Evolutionary conservation across 2,113 vertebrate species (phyloP), one percentile per base, ranked within the genome.

Genomic region (Lamprotornis superbus): DNA sequence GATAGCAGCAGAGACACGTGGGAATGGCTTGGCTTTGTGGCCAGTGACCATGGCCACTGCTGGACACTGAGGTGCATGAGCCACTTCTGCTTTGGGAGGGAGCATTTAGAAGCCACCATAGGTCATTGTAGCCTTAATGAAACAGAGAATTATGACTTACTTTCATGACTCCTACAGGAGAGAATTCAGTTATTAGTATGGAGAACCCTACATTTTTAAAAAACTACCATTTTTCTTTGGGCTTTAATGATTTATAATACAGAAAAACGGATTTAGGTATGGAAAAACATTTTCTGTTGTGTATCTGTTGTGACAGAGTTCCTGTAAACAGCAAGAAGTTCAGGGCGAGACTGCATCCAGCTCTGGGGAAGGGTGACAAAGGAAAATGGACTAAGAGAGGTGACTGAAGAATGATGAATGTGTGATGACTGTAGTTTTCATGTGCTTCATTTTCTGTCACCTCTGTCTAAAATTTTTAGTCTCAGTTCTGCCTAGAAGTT

Each of bases 151-250:
- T 60, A 19, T 14, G 1, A 14, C 20, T 59, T 37, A 22, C 35
- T 91, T 69, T 23, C 7, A 5, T 2, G 3, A 59, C 56, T 80
- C 23, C 0, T 2, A 55, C 40, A 60, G 24, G n/a, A 65, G 5
- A 24, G 11, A 69, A 12, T 74, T 73, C 3, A 2, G 11, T 28
- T 83, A 8, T 10, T 50, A 33, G 23, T 23, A 28, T 50, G 15
- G 46, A 65, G 27, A 61, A 5, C 5, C 7, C 7, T 60, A 1
- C 21, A 9, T 56, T 59, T 76, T 2, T 37, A 64, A 37, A 39
- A 56, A 40, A 28, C 1, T 0, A 2, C 7, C 0, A 0, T 87
- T 69, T 89, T 86, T 50, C 15, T 77, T 86, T 69, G 50, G 11
- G n/a, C 15, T 3, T 8, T 13, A n/a, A 40, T 63, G 11, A 42